Conservation (phyloP, 2,797 vertebrate species). For the Sebastiscus tertius region DNA sequence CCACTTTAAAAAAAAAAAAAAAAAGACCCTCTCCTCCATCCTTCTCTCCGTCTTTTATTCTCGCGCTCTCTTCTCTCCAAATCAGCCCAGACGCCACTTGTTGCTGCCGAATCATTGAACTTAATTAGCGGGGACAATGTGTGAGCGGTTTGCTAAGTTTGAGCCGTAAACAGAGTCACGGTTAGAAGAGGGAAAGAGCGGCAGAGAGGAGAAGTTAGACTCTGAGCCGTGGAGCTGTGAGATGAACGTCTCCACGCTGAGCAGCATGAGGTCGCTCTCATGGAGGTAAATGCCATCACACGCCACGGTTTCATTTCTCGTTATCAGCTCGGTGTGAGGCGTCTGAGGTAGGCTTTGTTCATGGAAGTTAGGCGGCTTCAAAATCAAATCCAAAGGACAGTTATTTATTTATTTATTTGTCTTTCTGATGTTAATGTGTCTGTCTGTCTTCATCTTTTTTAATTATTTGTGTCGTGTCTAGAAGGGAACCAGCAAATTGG, state of each 20-base stretch:
- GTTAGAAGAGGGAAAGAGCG: constrained; percentile 9
- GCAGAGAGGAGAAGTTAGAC: constrained; percentile 29
- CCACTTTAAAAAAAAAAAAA: constrained; percentile 28
- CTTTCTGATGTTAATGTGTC: not conserved
- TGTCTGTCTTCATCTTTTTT: not conserved
- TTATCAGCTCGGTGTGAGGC: not conserved
- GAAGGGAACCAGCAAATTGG: too few relatives aligned
- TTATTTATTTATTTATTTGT: not conserved
- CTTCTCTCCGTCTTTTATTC: constrained; percentile 27
- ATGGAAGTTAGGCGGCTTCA: not conserved
- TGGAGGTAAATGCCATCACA: constrained; percentile 61
- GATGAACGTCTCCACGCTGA: constrained; percentile 23
- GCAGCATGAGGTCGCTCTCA: constrained; percentile 55
- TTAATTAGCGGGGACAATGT: constrained; percentile 85
- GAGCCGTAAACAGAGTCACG: constrained; percentile 55
- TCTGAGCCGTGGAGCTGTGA: constrained; percentile 20
- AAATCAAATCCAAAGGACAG: not conserved
- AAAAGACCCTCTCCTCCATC: constrained; percentile 19
- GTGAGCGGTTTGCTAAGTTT: constrained; percentile 56
- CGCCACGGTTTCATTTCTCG: not conserved
- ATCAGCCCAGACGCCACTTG: constrained; percentile 72
- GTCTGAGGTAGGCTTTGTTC: constrained; percentile 4
- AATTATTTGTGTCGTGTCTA: accelerated
- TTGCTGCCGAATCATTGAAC: constrained; percentile 75
- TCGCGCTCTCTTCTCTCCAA: constrained; percentile 4